Evolutionary conservation across 2,113 vertebrate genomes (phyloP).

Genomic region (Psilopsiagon aurifrons): DNA sequence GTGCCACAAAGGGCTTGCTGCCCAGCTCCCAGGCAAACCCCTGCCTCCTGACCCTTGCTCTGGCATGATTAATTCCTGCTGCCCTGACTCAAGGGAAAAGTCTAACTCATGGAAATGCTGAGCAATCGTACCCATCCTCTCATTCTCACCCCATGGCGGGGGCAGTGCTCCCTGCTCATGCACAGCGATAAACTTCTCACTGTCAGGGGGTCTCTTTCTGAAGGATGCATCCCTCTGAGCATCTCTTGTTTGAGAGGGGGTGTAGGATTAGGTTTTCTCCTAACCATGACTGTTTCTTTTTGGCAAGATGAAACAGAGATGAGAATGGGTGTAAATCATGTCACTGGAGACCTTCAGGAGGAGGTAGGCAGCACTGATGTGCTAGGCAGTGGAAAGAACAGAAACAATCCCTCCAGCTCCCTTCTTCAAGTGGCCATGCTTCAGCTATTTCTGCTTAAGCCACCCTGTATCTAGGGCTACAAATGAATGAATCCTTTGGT

Average conservation of each 20-base stretch:
- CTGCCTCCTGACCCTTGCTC: neutral
- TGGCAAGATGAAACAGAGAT: neutral
- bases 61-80: neutral
- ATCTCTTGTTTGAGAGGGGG: neutral
- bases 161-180: accelerated
- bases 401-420: neutral
- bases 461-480: neutral
- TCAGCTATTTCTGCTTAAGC: neutral
- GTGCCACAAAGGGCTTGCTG: neutral
- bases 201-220: neutral
- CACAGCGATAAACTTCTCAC: neutral
- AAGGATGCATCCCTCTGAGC: neutral
- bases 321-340: neutral
- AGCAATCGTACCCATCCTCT: neutral
- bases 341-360: neutral
- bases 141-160: neutral
- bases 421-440: neutral
- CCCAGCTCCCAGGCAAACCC: neutral
- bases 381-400: neutral
- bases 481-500: neutral
- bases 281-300: neutral
- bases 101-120: neutral
- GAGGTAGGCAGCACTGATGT: neutral
- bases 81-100: neutral
- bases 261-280: neutral